These are phyloP conservation scores for Limnephilus marmoratus DNA, from an alignment of 2,888 invertebrate genomes.

Conservation along the genomic window DNA sequence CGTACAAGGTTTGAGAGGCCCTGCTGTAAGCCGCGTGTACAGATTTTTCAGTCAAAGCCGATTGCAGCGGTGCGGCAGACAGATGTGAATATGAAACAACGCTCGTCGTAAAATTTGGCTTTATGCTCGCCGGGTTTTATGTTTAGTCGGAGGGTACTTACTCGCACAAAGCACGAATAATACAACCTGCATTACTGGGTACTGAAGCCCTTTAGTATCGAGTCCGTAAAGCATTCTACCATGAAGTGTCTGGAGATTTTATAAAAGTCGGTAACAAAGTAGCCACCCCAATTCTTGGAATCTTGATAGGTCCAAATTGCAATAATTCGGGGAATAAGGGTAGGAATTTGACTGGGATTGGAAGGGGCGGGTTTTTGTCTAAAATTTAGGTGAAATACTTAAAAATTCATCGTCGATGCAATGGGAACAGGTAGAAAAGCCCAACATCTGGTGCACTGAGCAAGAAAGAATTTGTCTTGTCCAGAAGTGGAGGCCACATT, in stretches of 20 bases:
- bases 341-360: neutral
- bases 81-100: neutral
- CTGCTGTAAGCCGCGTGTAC: neutral
- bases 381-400: neutral
- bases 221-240: neutral
- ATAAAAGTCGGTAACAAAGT: neutral
- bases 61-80: neutral
- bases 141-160: neutral
- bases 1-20: neutral
- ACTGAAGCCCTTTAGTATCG: neutral
- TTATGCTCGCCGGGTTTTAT: neutral
- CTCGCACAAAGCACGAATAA: neutral
- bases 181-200: neutral
- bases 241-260: neutral
- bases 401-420: neutral
- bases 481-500: neutral
- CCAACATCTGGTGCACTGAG: no score
- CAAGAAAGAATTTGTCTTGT: neutral
- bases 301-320: neutral
- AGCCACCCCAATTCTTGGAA: neutral
- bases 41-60: neutral
- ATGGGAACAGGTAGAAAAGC: neutral
- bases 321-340: neutral
- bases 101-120: neutral
- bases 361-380: neutral